These are phyloP conservation scores for Puffinus mauretanicus DNA, from an alignment of 2,113 vertebrate genomes.

Conservation along the genomic window DNA sequence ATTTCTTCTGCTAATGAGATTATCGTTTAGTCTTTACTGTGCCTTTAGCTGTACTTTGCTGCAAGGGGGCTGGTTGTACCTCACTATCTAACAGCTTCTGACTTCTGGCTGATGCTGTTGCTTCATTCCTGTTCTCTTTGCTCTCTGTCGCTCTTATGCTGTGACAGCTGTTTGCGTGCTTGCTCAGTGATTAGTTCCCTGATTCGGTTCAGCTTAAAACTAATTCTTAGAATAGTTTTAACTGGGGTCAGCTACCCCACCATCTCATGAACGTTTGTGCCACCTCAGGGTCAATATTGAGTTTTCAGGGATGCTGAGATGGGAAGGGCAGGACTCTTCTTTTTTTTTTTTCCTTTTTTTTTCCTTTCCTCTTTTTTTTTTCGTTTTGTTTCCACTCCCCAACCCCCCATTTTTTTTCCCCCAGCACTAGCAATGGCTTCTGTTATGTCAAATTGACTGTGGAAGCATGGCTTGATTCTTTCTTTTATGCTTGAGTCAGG, in stretches of 20 bases:
- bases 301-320: not conserved
- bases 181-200: not conserved
- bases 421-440: not conserved
- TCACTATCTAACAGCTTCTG: not conserved
- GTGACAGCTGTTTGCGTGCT: not conserved
- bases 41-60: not conserved
- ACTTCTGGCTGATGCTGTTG: not conserved
- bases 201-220: not conserved
- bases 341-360: not conserved
- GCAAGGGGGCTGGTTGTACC: not conserved
- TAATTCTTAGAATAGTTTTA: slow-evolving; percentile 3
- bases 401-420: not conserved
- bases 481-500: not conserved
- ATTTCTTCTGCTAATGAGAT: not conserved
- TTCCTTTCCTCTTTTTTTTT: not conserved
- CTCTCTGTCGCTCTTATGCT: accelerated
- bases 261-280: not conserved
- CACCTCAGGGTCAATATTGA: not conserved
- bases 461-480: not conserved
- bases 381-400: not conserved
- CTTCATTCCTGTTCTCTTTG: not conserved
- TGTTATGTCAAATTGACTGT: not conserved
- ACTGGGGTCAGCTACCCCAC: not conserved
- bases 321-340: not conserved
- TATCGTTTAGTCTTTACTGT: accelerated